These are phyloP conservation scores for Tanaodytes sp. DNA, from an alignment of 2,888 invertebrate species.

Conservation along the genomic window DNA sequence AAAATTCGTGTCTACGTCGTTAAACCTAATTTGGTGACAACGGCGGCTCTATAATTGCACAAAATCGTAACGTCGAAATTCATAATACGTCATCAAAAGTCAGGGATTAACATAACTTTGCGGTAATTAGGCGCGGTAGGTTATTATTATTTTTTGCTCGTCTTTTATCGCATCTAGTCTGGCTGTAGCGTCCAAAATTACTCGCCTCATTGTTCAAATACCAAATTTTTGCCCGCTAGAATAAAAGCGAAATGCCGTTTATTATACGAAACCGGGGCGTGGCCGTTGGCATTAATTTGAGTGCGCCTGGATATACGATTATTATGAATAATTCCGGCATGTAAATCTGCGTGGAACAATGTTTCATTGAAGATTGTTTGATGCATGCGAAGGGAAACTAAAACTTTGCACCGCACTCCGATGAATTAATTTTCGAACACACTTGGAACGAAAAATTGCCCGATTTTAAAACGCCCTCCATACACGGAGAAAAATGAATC, in stretches of 20 bases:
- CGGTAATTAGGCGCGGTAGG: slow-evolving; percentile 28
- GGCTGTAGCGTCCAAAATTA: slow-evolving; percentile 13
- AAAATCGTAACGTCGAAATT: slow-evolving; percentile 16
- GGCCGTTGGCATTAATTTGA: slow-evolving; percentile 10
- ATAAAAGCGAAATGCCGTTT: slow-evolving; percentile 26
- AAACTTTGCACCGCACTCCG: no score
- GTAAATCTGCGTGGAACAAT: no score
- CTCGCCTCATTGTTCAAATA: slow-evolving; percentile 29
- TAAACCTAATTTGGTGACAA: slow-evolving; percentile 15
- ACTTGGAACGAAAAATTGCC: no score
- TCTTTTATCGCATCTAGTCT: slow-evolving; percentile 15
- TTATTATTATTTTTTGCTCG: no score
- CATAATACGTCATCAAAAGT: slow-evolving; percentile 26
- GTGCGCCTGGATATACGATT: slow-evolving; percentile 16
- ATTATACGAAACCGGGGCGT: slow-evolving; percentile 29
- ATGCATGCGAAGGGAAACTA: no score
- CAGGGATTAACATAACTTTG: slow-evolving; percentile 12
- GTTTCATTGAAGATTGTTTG: no score
- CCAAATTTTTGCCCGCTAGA: slow-evolving; percentile 24
- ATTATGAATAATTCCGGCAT: slow-evolving; percentile 4
- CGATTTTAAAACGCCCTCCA: no score
- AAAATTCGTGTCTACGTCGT: neutral
- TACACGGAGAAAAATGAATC: no score
- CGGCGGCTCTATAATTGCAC: slow-evolving; percentile 3
- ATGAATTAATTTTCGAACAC: no score